These are phyloP conservation scores for Limnephilus rhombicus DNA, from an alignment of 2,888 invertebrate species.

Conservation along the genomic window DNA sequence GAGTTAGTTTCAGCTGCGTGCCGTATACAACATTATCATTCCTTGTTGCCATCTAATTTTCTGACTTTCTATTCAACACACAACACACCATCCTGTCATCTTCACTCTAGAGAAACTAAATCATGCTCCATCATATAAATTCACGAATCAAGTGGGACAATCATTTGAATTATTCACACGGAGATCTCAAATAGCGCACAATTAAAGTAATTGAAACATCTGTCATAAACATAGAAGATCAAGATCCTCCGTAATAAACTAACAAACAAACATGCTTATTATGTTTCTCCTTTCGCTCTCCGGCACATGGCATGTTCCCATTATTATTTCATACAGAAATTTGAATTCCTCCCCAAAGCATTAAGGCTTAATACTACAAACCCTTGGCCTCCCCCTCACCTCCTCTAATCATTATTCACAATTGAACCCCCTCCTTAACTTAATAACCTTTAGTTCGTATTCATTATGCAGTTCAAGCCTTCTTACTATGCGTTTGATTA, in stretches of 20 bases:
- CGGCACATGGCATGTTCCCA: not conserved
- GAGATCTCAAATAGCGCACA: not conserved
- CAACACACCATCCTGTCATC: not conserved
- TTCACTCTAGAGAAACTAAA: not conserved
- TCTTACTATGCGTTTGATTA: not conserved
- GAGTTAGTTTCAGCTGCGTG: not conserved
- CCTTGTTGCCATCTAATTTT: not conserved
- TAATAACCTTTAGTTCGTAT: not conserved
- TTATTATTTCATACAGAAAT: constrained; percentile 11
- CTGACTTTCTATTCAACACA: not conserved
- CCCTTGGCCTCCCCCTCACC: not conserved
- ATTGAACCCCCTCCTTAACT: not conserved
- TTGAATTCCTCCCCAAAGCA: constrained; percentile 23
- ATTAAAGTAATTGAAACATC: constrained; percentile 17
- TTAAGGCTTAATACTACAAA: constrained; percentile 12
- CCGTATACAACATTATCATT: not conserved
- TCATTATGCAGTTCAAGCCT: not conserved
- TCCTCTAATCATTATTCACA: not conserved
- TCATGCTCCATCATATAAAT: not conserved
- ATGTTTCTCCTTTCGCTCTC: not conserved
- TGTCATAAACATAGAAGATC: constrained; percentile 20
- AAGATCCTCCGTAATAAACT: not conserved
- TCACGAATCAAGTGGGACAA: not conserved
- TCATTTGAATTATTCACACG: not conserved
- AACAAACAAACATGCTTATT: not conserved